These are phyloP conservation scores for Fragum fragum DNA, from an alignment of 2,888 invertebrate genomes.

Conservation along the genomic window DNA sequence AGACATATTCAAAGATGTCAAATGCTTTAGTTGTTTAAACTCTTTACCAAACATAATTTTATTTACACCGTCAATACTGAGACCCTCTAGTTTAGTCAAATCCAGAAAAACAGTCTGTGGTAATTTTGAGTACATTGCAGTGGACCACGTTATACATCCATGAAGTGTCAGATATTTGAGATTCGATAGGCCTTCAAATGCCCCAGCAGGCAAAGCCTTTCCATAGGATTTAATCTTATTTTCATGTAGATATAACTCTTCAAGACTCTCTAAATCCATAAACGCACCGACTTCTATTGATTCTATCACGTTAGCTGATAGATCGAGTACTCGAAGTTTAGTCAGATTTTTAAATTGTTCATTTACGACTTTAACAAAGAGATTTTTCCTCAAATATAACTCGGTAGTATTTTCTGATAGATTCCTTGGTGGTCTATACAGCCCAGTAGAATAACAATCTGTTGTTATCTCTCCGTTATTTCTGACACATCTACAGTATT, in stretches of 20 bases:
- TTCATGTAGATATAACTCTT: constrained; percentile 33
- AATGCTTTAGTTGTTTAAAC: constrained; percentile 33
- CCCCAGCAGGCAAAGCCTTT: constrained; percentile 34
- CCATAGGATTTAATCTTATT: constrained; percentile 24
- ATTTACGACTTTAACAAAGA: constrained; percentile 24
- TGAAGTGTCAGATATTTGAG: constrained; percentile 38
- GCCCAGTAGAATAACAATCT: constrained; percentile 38
- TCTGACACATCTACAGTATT: constrained; percentile 32
- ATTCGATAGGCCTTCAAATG: constrained; percentile 40
- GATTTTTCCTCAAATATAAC: constrained; percentile 31
- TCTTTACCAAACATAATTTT: constrained; percentile 37
- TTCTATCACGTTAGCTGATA: constrained; percentile 37
- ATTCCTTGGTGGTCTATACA: constrained; percentile 27
- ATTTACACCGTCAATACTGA: constrained; percentile 43
- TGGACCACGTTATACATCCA: constrained; percentile 2
- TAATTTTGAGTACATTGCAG: neutral
- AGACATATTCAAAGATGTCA: constrained; percentile 37
- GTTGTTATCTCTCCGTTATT: neutral
- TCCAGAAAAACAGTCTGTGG: constrained; percentile 30
- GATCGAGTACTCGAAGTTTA: constrained; percentile 32
- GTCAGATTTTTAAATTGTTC: constrained; percentile 28
- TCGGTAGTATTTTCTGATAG: constrained; percentile 33
- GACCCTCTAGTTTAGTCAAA: constrained; percentile 24
- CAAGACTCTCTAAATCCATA: constrained; percentile 33
- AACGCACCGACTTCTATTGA: constrained; percentile 44